Evolutionary conservation across 2,888 invertebrate species (phyloP), one percentile per base, ranked within the genome.

Genomic region (Stratiomys singularior): DNA sequence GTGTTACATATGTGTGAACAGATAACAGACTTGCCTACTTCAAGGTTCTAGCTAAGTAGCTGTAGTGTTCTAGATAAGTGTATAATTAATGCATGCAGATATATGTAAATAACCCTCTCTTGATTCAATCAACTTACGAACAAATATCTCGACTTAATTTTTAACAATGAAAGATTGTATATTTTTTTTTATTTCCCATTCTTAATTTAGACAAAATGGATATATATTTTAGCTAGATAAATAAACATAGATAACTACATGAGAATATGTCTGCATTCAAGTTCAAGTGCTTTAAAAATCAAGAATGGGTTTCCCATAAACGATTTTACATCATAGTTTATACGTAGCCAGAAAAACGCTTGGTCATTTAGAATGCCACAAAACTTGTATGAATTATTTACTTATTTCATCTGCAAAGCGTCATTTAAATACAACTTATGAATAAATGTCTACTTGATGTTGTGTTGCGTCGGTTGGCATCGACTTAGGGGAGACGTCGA

Each of bases 261-360:
- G 37, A 66, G 9, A 37, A 66, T 66, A 15, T 60, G 25, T 30
- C 64, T 30, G 3, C 15, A 30, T 11, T n/a, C 15, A n/a, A 21
- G 27, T 64, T 30, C 18, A 60, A 60, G 60, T 60, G n/a, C n/a
- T 52, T 15, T 21, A 37, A 37, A 37, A 37, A 37, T 28, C 64
- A 64, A 37, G 37, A 9, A 64, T 28, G 64, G 25, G 28, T 64
- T 64, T 64, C n/a, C 64, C 27, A 64, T 28, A 64, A 64, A 64
- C 64, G 28, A 64, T 11, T 64, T 28, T 64, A 64, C 64, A 64
- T 25, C 60, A 52, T 7, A 52, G 52, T 52, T 13, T 64, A 27
- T 28, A 64, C 64, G n/a, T 9, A 52, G 52, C 52, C 18, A 64
- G 28, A n/a, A 37, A 5, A 13, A 28, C 28, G 64, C 64, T 28